Evolutionary conservation across 2,888 invertebrate species (phyloP), one percentile per base, ranked within the genome.

Genomic region (Caradrina clavipalpis): DNA sequence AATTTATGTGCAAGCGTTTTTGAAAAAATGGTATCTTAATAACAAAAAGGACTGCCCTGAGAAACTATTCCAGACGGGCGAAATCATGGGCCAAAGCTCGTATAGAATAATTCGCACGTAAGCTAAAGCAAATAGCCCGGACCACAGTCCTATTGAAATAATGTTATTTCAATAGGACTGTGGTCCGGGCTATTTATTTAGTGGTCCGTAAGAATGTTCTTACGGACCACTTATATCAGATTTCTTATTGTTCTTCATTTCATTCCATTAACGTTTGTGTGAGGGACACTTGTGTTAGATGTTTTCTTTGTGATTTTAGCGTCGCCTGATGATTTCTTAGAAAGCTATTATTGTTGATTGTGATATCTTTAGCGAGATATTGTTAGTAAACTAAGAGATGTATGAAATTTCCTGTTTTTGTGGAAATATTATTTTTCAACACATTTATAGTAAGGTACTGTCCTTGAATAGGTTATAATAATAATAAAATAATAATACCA

Each of bases 201-300:
- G n/a, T n/a, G n/a, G n/a, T n/a, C n/a, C n/a, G n/a, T n/a, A n/a
- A n/a, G n/a, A n/a, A n/a, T n/a, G 94, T 90, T 90, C 86, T 86
- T 88, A 80, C 82, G 84, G 89, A 89, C 91, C 92, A 91, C 93
- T 94, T 90, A 94, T 94, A 94, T 95, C 94, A 88, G 93, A 95
- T 95, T 95, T 91, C 94, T 90, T 91, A 92, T 94, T 95, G 94
- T 95, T 93, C 88, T 89, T 90, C 88, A 89, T 90, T 91, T 89
- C 91, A 87, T 93, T 92, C 94, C 92, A 94, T 94, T 94, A 93
- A 90, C 89, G 92, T 90, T 89, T 88, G 85, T 89, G 82, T 87
- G 84, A 88, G 86, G 83, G 87, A 93, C 87, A 88, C 84, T 90
- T 87, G 84, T 73, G 70, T 64, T 75, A 80, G 78, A 87, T 87